Conservation (phyloP, 1,140 invertebrate genomes). For the Dermatophagoides farinae region DNA sequence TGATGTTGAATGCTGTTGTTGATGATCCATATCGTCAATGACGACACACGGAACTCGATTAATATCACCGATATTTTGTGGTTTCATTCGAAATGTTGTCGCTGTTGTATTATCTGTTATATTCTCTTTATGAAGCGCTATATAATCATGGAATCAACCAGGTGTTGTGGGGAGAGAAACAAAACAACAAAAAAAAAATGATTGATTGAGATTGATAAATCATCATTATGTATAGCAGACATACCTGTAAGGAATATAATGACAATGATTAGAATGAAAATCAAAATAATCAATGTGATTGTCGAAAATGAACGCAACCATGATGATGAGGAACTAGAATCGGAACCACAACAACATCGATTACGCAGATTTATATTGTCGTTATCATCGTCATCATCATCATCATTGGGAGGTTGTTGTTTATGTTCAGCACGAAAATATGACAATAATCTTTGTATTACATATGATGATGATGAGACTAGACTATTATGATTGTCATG, state of each 20-base stretch:
- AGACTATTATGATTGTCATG: neutral
- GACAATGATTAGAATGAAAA: too few species aligned
- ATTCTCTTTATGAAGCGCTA: too few species aligned
- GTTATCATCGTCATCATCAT: neutral
- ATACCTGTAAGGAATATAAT: too few species aligned
- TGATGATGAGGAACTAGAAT: neutral
- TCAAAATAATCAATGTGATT: too few species aligned
- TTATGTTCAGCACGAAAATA: neutral
- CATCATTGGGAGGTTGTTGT: neutral
- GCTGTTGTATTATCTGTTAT: too few species aligned
- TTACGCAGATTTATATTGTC: neutral
- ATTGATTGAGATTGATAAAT: neutral
- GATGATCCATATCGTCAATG: constrained; percentile 3
- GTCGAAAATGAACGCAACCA: neutral
- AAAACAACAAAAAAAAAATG: neutral
- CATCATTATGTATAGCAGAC: neutral
- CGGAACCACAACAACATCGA: neutral
- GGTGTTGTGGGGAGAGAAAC: too few species aligned
- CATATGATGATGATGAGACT: neutral
- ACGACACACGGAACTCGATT: constrained; percentile 7
- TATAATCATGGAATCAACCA: too few species aligned
- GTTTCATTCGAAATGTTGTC: too few species aligned
- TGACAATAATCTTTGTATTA: neutral
- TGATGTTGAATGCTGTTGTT: neutral
- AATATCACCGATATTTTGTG: too few species aligned